A percentile compares a stretch with the other conserved stretches of the same genome.
Conservation (phyloP, 2,888 invertebrate species). For the Aricia artaxerxes region DNA sequence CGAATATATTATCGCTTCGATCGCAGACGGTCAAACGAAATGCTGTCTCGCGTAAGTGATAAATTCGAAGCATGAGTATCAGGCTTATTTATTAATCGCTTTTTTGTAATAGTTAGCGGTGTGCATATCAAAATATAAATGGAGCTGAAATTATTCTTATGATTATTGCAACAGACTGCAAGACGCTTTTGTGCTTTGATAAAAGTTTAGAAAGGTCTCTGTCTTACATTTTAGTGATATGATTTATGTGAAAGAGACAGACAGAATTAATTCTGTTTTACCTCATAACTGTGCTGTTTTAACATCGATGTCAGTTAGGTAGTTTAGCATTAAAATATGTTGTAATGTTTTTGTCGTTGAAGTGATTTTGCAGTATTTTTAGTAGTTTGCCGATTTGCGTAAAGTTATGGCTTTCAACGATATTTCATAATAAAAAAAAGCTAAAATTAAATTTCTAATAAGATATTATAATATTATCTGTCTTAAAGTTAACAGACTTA, state of each 20-base stretch:
- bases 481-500: background rate
- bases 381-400: background rate
- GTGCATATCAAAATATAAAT: background rate
- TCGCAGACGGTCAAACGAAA: background rate
- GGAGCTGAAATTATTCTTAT: background rate
- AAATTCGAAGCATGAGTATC: background rate
- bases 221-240: background rate
- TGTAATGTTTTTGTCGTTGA: background rate
- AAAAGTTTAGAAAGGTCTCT: background rate
- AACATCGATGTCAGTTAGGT: conserved; percentile 1
- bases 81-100: background rate
- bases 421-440: background rate
- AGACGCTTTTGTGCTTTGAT: background rate
- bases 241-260: background rate
- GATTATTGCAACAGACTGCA: background rate
- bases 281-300: background rate
- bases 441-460: background rate
- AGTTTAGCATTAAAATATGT: background rate
- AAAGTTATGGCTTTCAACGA: background rate
- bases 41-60: too few relatives aligned
- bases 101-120: background rate
- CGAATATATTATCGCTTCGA: background rate
- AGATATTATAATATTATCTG: background rate
- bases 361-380: background rate
- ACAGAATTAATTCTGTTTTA: background rate